Evolutionary conservation across 1,140 invertebrate species (phyloP), one percentile per base, ranked within the genome.

Genomic region (Belonocnema kinseyi): DNA sequence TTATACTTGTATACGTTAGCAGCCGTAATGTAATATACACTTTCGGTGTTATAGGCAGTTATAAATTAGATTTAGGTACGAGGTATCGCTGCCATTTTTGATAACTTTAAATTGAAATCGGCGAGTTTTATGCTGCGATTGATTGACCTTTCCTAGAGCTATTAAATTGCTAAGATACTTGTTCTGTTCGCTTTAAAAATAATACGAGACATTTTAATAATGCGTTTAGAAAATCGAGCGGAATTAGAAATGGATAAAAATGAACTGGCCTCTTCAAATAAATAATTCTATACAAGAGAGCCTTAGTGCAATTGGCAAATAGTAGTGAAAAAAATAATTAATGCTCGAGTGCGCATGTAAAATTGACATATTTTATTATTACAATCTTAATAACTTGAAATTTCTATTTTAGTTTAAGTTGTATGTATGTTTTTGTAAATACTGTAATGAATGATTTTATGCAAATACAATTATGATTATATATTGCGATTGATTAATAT

Each of bases 351-450:
- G 40, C 58, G 17, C 53, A 77, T 51, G n/a, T 50, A 77, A 80
- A 71, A 71, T 26, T 73, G 40, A 19, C 21, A 81, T 83, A 83
- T 82, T 85, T 83, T 85, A 80, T 78, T 56, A 14, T 73, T 79
- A 73, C 72, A 11, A 74, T 73, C 73, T 56, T 72, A 52, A 26
- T 70, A 75, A 21, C 14, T 61, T 54, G 33, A 52, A 77, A 75
- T 7, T 70, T 75, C 75, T 74, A 84, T 85, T 66, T 66, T 40
- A 76, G 17, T 82, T 76, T 88, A 85, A 85, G 84, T 87, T 89
- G 87, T 88, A 87, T 80, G 87, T 87, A 88, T 82, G 80, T 79
- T 74, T 87, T 79, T 89, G 88, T 89, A 89, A 88, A 89, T 89
- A 89, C 88, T 89, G 85, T 88, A 88, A 89, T 81, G 86, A 89